Percentiles rank a stretch among this genome's conserved stretches.
phyloP scores from a whole-genome alignment of 2,888 invertebrate species.

The Pyrrhosoma nymphula region DNA sequence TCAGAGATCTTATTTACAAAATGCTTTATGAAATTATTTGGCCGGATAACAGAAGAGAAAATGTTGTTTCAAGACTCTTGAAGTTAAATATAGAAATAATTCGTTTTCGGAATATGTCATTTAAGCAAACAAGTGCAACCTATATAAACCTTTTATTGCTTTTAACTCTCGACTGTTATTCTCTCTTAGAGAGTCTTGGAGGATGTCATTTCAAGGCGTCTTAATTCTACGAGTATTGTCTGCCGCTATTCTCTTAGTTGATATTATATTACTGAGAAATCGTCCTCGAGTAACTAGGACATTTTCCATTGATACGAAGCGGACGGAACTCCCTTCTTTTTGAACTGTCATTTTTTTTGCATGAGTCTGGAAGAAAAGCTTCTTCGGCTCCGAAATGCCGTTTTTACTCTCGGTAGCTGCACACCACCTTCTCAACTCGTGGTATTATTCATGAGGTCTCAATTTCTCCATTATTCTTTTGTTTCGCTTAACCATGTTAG shows the following conservation, averaged over 20 bases:
- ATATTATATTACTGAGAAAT: not conserved
- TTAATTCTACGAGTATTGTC: too few relatives aligned
- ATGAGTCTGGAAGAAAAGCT: not conserved
- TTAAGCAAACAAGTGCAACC: too few relatives aligned
- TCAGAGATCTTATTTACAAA: too few relatives aligned
- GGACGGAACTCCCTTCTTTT: not conserved
- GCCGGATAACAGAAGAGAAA: too few relatives aligned
- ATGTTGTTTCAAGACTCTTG: too few relatives aligned
- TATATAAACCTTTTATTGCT: too few relatives aligned
- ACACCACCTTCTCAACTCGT: not conserved
- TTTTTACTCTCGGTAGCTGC: not conserved
- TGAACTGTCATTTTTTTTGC: not conserved
- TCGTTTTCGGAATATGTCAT: too few relatives aligned
- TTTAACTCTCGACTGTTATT: too few relatives aligned
- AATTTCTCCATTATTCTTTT: not conserved
- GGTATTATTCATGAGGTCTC: not conserved
- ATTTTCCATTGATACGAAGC: not conserved
- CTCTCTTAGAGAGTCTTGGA: too few relatives aligned
- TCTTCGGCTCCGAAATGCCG: not conserved
- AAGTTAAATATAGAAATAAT: too few relatives aligned
- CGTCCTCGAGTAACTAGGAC: not conserved
- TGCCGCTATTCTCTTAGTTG: not conserved
- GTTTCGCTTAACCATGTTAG: not conserved
- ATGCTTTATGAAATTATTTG: too few relatives aligned
- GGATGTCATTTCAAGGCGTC: too few relatives aligned